phyloP scores from a whole-genome alignment of 2,113 vertebrate genomes.

The Empidonax traillii region DNA sequence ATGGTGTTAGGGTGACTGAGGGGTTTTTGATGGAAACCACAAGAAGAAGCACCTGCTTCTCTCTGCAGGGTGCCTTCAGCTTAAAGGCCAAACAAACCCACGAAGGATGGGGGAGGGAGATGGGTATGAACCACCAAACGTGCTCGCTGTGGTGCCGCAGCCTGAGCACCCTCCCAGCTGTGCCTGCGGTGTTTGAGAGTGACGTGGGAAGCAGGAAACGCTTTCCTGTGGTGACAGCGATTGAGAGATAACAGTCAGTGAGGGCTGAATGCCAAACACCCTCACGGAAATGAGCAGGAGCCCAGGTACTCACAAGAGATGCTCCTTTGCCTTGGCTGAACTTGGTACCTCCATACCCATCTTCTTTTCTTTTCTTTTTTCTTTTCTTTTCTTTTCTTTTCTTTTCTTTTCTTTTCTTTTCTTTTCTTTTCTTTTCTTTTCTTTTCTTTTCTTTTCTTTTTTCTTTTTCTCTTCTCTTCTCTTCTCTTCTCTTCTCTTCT shows the following conservation, averaged over 20 bases:
- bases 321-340: background rate
- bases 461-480: no score
- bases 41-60: background rate
- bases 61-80: background rate
- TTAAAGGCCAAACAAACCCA: background rate
- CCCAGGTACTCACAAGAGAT: background rate
- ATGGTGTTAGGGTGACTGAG: background rate
- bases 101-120: background rate
- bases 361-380: background rate
- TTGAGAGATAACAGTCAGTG: background rate
- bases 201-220: background rate
- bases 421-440: no score
- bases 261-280: background rate
- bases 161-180: background rate
- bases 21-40: background rate
- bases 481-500: no score
- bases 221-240: conserved; percentile 53
- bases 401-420: no score
- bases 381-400: no score
- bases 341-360: background rate
- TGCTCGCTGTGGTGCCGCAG: fast-evolving
- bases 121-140: fast-evolving
- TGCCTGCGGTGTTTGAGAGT: background rate
- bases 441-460: no score
- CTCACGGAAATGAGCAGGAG: background rate